Evolutionary conservation across 1,140 invertebrate species (phyloP), one percentile per base, ranked within the genome.

Genomic region (Drosophila grimshawi): DNA sequence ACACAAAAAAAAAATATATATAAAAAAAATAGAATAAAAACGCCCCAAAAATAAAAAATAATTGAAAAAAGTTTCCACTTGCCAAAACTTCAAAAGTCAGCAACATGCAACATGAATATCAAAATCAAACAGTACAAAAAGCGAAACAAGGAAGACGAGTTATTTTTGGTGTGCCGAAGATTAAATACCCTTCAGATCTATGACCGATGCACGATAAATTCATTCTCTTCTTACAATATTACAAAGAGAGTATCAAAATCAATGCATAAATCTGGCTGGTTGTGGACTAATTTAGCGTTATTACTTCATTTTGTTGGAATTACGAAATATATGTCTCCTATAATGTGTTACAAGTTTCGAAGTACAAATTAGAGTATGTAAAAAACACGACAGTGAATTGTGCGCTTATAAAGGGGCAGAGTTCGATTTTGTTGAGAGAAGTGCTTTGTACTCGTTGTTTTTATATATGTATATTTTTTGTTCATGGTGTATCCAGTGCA

Each of bases 41-140:
- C 19, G 39, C 37, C 39, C 56, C 33, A 41, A 52, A 70, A 61
- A 76, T 11, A 45, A 45, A 59, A 32, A 59, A 59, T 52, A 74
- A 61, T 62, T 49, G 52, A 52, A 76, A 72, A 72, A 63, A 76
- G 51, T 72, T 89, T 74, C 69, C 61, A 74, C 76, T 85, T 85
- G 80, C 69, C 66, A 71, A 89, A 89, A 88, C 85, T 88, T 89
- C 73, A 88, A 69, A 88, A 89, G 85, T 88, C 85, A 89, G 85
- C 66, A 78, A 88, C 83, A 88, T 88, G 85, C 85, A 88, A 88
- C 85, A 88, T 88, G 85, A 88, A 88, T 88, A 88, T 89, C 81
- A 85, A 88, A 88, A 88, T 81, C 66, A 80, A 63, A 56, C 41
- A 59, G 32, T 46, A 10, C 11, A 45, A 41, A 45, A 30, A 43